Conservation (phyloP, 1,140 invertebrate species). For the Brachionus paranguensis region DNA sequence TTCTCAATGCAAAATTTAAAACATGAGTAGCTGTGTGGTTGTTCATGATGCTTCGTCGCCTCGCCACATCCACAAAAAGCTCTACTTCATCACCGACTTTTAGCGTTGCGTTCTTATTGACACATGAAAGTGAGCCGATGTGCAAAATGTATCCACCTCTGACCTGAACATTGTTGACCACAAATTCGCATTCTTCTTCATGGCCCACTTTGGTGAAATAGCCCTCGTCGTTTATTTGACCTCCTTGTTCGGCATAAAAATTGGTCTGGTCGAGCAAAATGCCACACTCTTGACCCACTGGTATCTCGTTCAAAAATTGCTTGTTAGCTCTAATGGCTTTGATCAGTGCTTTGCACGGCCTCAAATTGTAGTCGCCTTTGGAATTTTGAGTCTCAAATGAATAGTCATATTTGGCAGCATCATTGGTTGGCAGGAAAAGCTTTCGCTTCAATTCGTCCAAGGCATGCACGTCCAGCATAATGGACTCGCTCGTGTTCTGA, state of each 20-base stretch:
- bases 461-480: constrained; percentile 81
- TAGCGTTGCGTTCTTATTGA: constrained; percentile 45
- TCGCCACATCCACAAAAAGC: constrained; percentile 72
- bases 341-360: constrained; percentile 56
- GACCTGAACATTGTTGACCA: constrained; percentile 88
- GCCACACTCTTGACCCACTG: constrained; percentile 79
- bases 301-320: constrained; percentile 76
- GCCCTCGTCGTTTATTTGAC: constrained; percentile 95
- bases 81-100: constrained; percentile 77
- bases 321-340: constrained; percentile 67
- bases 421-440: constrained; percentile 75
- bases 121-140: constrained; percentile 65
- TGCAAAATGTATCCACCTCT: constrained; percentile 92
- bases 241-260: constrained; percentile 93
- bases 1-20: constrained; percentile 84
- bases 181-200: constrained; percentile 58
- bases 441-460: constrained; percentile 79
- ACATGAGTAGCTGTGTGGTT: constrained; percentile 98
- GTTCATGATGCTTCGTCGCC: constrained; percentile 70
- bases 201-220: constrained; percentile 72
- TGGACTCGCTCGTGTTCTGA: background rate
- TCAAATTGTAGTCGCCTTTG: constrained; percentile 53
- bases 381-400: background rate
- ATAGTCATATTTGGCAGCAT: constrained; percentile 74
- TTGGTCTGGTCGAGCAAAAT: constrained; percentile 80